These are phyloP conservation scores for Plutella xylostella DNA, from an alignment of 2,888 invertebrate species.

Conservation along the genomic window DNA sequence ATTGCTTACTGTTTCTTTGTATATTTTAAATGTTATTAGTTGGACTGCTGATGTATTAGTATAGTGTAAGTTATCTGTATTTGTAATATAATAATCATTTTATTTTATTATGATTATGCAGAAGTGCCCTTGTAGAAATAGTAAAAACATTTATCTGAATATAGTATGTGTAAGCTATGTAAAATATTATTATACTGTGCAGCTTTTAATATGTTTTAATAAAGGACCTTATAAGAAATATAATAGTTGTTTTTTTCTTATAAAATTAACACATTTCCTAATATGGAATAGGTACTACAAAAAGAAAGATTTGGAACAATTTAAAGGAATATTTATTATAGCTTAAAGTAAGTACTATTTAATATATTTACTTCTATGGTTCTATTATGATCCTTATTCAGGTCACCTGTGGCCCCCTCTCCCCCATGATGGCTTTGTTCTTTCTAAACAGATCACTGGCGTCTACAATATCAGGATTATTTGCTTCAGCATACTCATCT, in stretches of 20 bases:
- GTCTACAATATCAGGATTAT: constrained; percentile 52
- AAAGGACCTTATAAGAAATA: constrained; percentile 12
- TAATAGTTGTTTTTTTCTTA: background rate
- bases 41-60: no score
- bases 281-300: background rate
- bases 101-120: background rate
- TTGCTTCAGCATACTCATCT: constrained; percentile 73
- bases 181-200: background rate
- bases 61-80: no score
- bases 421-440: constrained; percentile 52
- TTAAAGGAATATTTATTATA: background rate
- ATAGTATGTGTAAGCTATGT: constrained; percentile 2
- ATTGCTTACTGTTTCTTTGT: no score
- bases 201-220: constrained; percentile 16
- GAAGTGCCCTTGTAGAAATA: background rate
- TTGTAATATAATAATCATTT: no score
- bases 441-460: constrained; percentile 54
- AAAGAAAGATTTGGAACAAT: background rate
- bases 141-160: background rate
- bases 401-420: constrained; percentile 68
- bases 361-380: background rate
- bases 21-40: no score
- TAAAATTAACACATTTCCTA: background rate
- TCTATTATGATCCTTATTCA: background rate
- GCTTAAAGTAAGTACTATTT: background rate